Evolutionary conservation across 2,113 vertebrate genomes (phyloP), one percentile per base, ranked within the genome.

Genomic region (Xiphophorus hellerii): DNA sequence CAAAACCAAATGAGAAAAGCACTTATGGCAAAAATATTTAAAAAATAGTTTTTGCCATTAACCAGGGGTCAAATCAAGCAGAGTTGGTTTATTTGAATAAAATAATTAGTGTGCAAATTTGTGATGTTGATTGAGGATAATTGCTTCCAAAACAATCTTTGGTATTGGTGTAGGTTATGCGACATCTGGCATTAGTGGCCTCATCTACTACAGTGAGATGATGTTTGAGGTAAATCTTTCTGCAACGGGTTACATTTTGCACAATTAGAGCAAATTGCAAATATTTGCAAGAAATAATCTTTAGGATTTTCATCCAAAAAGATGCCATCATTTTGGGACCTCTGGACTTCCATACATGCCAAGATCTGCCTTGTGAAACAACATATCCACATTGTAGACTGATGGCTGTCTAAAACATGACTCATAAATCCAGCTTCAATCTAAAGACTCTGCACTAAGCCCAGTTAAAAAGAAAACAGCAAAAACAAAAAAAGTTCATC

Each of bases 401-500:
- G 37, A 69, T 33, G 5, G 62, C 65, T 68, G 14, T 72, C 42
- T 35, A 44, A 48, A n/a, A 39, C 72, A 62, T 22, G 0, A 9
- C 51, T 29, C 28, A 76, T 5, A 1, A 44, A 5, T 17, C 42
- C 42, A 17, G 42, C 1, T 44, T 15, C 12, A 4, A 11, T 61
- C 25, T 29, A 0, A 54, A 54, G 62, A 30, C 28, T 30, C 25
- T 66, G 79, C 78, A 33, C 62, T 37, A 25, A 77, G 76, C 69
- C 33, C 77, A 12, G 10, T 14, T 33, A 33, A 35, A 35, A 44
- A 44, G 4, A 44, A 44, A 44, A 17, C 42, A 44, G 70, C 1
- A 22, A 25, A 17, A 22, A 60, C 51, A 2, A 37, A 10, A 48
- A 5, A 76, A 68, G 70, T 86, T 76, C 70, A 86, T 91, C 88